phyloP scores from a whole-genome alignment of 2,113 vertebrate species.

The Synodontis membranacea region DNA sequence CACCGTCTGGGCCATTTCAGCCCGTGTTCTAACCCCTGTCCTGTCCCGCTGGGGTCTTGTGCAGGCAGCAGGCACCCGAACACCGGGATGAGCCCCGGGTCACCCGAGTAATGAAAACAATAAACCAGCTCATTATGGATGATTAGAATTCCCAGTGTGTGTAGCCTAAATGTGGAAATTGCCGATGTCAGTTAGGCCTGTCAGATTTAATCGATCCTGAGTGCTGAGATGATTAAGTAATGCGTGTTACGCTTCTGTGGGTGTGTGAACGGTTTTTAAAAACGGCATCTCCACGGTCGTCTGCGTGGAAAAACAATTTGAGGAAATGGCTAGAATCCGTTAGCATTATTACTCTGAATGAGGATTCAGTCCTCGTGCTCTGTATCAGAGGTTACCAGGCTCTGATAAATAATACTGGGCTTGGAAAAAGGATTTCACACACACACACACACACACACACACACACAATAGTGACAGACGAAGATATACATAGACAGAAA shows the following conservation, averaged over 20 bases:
- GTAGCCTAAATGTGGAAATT: conserved; percentile 13
- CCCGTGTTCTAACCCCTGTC: neutral
- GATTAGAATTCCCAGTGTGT: neutral
- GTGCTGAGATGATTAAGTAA: neutral
- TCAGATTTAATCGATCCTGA: neutral
- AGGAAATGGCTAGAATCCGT: neutral
- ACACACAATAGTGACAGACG: neutral
- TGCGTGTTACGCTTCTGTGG: neutral
- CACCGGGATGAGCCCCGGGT: neutral
- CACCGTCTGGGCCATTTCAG: neutral
- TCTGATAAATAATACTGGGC: neutral
- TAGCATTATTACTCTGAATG: neutral
- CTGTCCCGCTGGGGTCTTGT: no score
- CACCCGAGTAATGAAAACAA: neutral
- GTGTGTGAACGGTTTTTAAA: neutral
- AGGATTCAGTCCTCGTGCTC: neutral
- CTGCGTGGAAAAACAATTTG: neutral
- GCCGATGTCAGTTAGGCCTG: neutral
- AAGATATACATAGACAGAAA: neutral
- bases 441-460: neutral
- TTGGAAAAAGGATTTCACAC: neutral
- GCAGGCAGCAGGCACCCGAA: neutral
- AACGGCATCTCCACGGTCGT: neutral
- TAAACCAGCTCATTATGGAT: neutral
- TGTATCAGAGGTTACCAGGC: conserved; percentile 3